Evolutionary conservation across 1,140 invertebrate species (phyloP), one percentile per base, ranked within the genome.

Genomic region (Microvelia longipes): DNA sequence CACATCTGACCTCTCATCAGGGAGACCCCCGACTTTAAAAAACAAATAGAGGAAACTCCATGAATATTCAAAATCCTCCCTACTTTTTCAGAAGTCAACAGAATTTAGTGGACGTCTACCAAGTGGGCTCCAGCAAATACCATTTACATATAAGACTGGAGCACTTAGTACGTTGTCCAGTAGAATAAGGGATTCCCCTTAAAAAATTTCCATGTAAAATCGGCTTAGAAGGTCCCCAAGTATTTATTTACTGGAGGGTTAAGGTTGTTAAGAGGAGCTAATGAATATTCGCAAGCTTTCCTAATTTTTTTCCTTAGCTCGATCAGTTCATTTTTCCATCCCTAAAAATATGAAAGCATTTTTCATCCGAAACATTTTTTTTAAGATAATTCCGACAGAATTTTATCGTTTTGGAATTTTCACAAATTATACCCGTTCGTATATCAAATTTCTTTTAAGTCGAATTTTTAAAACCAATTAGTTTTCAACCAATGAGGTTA

Each of bases 141-240:
- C 29, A 68, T 68, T 68, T 68, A 68, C 67, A 68, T 68, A 68
- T 68, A 68, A 68, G 67, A 68, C 67, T 68, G 29, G 28, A 29
- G 67, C 30, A 25, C 30, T 29, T 28, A 11, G 27, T 27, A n/a
- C 65, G 35, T 50, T 50, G 15, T 29, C 29, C 66, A 11, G 11
- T 67, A 27, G 67, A 30, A 30, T 67, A 30, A 68, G 29, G 67
- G 67, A 68, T 25, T 35, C 35, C 30, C 30, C 67, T 68, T 28
- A 68, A 68, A 68, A 68, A 68, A 68, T 68, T 68, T 30, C 67
- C 67, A 68, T 68, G 67, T 68, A 68, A 68, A 68, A 13, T 68
- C 67, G 29, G 30, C 30, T 68, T 68, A 29, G 30, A 68, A 68
- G 15, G 13, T 29, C 67, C 67, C 25, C 26, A 28, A 50, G 35